Percentiles rank a stretch among this genome's conserved stretches.
Evolutionary conservation across 2,797 vertebrate species (phyloP).

Genomic region (Malacoraja senta): DNA sequence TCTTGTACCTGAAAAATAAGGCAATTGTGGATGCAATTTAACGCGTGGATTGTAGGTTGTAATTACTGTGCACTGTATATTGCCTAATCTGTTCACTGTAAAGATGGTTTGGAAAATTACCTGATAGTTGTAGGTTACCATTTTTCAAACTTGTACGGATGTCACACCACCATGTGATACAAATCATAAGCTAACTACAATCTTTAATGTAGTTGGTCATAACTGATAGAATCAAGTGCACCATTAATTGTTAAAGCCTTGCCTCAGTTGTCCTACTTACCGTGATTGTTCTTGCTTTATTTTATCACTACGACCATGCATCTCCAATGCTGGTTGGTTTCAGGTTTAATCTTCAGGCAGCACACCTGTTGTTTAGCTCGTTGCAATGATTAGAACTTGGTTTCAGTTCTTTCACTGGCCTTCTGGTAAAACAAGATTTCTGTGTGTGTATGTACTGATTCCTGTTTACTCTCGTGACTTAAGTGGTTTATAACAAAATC

Average conservation of each 20-base stretch:
- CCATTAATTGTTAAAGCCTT: too few relatives aligned
- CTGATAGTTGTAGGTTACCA: neutral
- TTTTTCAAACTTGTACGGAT: neutral
- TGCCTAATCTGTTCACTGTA: neutral
- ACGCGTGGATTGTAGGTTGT: neutral
- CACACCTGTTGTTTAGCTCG: too few relatives aligned
- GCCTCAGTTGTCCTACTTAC: too few relatives aligned
- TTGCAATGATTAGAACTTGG: neutral
- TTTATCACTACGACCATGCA: too few relatives aligned
- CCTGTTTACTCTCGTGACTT: neutral
- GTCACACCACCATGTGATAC: too few relatives aligned
- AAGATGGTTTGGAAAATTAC: neutral
- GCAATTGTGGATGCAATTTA: neutral
- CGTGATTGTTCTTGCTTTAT: too few relatives aligned
- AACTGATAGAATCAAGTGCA: too few relatives aligned
- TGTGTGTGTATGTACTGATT: neutral
- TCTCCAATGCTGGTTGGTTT: too few relatives aligned
- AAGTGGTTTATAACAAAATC: neutral
- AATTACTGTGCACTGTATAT: neutral
- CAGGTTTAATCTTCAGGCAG: too few relatives aligned
- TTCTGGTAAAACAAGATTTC: neutral
- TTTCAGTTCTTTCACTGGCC: neutral
- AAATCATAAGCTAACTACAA: too few relatives aligned
- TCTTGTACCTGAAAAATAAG: too few relatives aligned
- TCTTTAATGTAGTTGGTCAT: too few relatives aligned